Conservation (phyloP, 1,140 invertebrate genomes). For the Panagrolaimus sp. region DNA sequence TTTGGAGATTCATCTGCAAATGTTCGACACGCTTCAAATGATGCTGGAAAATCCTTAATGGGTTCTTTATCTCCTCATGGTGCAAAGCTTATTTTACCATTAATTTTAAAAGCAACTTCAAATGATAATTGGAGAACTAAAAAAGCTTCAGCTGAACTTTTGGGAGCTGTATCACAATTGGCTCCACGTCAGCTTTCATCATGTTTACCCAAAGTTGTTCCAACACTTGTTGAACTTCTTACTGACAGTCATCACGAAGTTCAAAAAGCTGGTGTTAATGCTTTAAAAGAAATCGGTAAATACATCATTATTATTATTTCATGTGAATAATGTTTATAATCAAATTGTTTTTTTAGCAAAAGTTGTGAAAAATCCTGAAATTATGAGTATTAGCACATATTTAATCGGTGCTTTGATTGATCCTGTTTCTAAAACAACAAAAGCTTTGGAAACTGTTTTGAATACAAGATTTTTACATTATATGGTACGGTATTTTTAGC, state of each 20-base stretch:
- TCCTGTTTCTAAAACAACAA: conserved; percentile 86
- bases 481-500: conserved; percentile 63
- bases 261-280: conserved; percentile 89
- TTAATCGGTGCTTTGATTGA: conserved; percentile 88
- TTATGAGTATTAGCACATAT: conserved; percentile 78
- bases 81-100: conserved; percentile 85
- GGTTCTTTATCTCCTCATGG: conserved; percentile 89
- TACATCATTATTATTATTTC: too few species aligned
- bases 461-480: conserved; percentile 99
- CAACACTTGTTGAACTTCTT: conserved; percentile 91
- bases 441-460: conserved; percentile 77
- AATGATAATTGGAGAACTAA: conserved; percentile 99
- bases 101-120: conserved; percentile 82
- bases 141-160: conserved; percentile 86
- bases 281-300: conserved; percentile 75
- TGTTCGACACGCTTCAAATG: conserved; percentile 74
- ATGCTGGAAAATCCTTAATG: conserved; percentile 91
- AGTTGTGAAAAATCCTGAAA: conserved; percentile 91
- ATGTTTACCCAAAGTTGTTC: conserved; percentile 92
- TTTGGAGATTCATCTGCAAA: conserved; percentile 85
- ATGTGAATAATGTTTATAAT: too few species aligned
- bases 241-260: conserved; percentile 96
- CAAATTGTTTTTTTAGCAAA: neutral
- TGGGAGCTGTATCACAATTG: conserved; percentile 90
- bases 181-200: conserved; percentile 95